These are phyloP conservation scores for Venturia canescens DNA, from an alignment of 1,140 invertebrate genomes.

Conservation along the genomic window DNA sequence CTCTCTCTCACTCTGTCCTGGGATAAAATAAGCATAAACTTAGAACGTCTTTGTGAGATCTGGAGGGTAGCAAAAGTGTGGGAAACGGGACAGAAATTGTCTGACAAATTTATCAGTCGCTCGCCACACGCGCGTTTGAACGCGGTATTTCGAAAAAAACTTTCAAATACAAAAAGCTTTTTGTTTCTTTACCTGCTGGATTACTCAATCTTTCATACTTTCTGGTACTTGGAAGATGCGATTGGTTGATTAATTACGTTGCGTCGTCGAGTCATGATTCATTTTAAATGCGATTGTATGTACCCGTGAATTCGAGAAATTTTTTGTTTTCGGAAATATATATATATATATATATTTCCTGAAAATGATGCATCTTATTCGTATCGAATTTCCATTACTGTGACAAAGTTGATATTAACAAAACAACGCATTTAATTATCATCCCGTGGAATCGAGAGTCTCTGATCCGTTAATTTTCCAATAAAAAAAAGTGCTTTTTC, in stretches of 20 bases:
- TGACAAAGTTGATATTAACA: no score
- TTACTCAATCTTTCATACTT: not conserved
- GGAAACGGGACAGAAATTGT: conserved; percentile 8
- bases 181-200: not conserved
- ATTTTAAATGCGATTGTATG: no score
- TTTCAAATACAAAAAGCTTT: not conserved
- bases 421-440: no score
- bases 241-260: no score
- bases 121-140: conserved; percentile 9
- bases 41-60: not conserved
- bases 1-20: not conserved
- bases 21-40: conserved; percentile 4
- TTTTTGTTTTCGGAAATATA: no score
- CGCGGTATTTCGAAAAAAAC: not conserved
- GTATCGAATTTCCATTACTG: not conserved
- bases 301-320: no score
- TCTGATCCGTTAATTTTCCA: not conserved
- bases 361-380: no score
- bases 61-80: not conserved
- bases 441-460: no score
- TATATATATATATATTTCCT: no score
- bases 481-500: not conserved
- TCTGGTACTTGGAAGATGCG: no score
- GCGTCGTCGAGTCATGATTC: no score
- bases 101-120: conserved; percentile 14